Percentiles rank a stretch among this genome's conserved stretches.
phyloP scores from a whole-genome alignment of 2,888 invertebrate species.

The Rosalia funebris region DNA sequence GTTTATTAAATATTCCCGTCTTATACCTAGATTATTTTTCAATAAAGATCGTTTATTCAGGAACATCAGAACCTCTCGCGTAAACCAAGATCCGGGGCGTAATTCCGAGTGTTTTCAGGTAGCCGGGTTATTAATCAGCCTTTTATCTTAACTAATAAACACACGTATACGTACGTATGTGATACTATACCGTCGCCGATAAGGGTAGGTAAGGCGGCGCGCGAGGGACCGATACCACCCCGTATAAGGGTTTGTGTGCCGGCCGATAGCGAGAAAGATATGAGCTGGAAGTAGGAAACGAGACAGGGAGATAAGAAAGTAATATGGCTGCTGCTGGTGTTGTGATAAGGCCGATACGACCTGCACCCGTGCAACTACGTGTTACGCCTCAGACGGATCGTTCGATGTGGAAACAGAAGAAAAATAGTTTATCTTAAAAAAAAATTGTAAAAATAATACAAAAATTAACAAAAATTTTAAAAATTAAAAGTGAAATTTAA shows the following conservation, averaged over 20 bases:
- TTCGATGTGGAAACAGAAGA: background rate
- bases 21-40: too few relatives aligned
- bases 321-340: constrained; percentile 63
- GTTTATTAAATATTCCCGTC: too few relatives aligned
- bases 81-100: background rate
- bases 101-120: constrained; percentile 26
- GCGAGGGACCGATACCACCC: constrained; percentile 31
- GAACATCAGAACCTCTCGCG: too few relatives aligned
- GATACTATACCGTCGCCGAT: constrained; percentile 31
- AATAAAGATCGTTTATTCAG: too few relatives aligned
- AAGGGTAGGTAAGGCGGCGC: constrained; percentile 34
- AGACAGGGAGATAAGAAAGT: constrained; percentile 63
- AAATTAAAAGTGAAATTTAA: too few relatives aligned
- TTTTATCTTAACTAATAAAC: constrained; percentile 41
- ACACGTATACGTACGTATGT: constrained; percentile 44
- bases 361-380: constrained; percentile 49
- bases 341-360: constrained; percentile 61
- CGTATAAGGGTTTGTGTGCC: constrained; percentile 56
- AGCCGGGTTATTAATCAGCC: constrained; percentile 37
- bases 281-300: constrained; percentile 63
- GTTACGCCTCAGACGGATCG: constrained; percentile 25
- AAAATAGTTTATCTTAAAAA: too few relatives aligned
- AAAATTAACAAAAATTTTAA: too few relatives aligned
- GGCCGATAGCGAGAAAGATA: constrained; percentile 62
- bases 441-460: too few relatives aligned